Conservation (phyloP, 2,888 invertebrate genomes). For the Agrochola litura region DNA sequence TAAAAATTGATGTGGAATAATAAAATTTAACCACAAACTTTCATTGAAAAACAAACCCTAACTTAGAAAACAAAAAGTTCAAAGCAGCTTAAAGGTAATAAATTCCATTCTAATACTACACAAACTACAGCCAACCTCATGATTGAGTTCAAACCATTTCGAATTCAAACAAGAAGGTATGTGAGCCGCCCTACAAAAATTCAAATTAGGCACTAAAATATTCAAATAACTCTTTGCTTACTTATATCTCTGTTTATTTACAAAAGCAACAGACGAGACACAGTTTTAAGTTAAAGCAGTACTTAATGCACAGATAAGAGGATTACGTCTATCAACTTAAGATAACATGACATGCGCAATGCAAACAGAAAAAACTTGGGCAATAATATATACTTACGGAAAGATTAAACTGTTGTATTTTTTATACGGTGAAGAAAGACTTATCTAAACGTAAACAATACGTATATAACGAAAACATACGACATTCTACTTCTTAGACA, state of each 20-base stretch:
- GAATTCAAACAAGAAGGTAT: conserved; percentile 41
- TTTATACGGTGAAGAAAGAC: background rate
- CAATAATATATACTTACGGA: conserved; percentile 34
- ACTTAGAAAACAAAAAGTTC: conserved; percentile 11
- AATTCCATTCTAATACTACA: conserved; percentile 53
- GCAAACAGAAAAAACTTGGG: conserved; percentile 57
- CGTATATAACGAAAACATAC: background rate
- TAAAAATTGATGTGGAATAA: conserved; percentile 49
- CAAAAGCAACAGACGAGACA: conserved; percentile 45
- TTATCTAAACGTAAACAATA: conserved; percentile 37
- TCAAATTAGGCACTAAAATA: conserved; percentile 61
- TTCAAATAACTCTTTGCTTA: conserved; percentile 55
- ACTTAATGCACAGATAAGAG: conserved; percentile 62
- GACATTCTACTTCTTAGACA: conserved; percentile 17
- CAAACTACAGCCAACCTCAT: conserved; percentile 38
- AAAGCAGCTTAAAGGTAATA: conserved; percentile 24
- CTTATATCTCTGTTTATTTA: conserved; percentile 53
- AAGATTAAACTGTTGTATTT: conserved; percentile 37
- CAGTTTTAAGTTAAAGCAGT: conserved; percentile 44
- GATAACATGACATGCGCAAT: conserved; percentile 67
- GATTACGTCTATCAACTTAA: conserved; percentile 63
- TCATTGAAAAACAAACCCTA: conserved; percentile 45
- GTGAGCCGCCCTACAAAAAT: conserved; percentile 50
- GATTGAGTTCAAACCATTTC: conserved; percentile 48
- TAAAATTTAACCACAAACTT: conserved; percentile 18